Base-by-base conservation (phyloP, 2,113 vertebrate species). In the Coryphaenoides rupestris region DNA sequence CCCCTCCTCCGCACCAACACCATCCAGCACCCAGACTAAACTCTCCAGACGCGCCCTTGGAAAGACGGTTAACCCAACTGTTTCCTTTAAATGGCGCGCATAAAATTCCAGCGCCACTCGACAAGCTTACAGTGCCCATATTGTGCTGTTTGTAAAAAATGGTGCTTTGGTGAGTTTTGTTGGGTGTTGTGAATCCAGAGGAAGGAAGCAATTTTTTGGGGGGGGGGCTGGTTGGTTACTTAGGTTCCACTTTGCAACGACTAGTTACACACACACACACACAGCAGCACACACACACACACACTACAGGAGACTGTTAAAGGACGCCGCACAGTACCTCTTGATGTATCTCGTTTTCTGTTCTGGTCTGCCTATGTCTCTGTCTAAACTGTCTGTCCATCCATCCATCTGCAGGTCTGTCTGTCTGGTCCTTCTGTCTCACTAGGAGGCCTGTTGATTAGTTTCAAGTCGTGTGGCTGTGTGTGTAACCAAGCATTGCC, bases 91-190 rank as follows among this genome's bases (percentile, higher is more conserved):
- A 79, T 78, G 71, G 66, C 1, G 16, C 17, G 3, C 76, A 45
- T 88, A 88, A 87, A 88, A n/a, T n/a, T 89, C 77, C 52, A 57
- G 21, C 46, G 57, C 66, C 15, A 60, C 24, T 46, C 78, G 86
- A 88, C 84, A 86, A 81, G 22, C 86, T 89, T 85, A 89, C 79
- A 68, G 79, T n/a, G 78, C 69, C 79, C 75, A 77, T 86, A n/a
- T 87, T 83, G 85, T 86, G 73, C 75, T 74, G 61, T 83, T 83
- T 76, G 61, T 69, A 70, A 71, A 75, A 70, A 62, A 19, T 12
- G 70, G 66, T 62, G 63, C 63, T 78, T 83, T 68, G 66, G 75
- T 74, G 67, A 75, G 66, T n/a, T 80, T 79, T 82, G 74, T 74
- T 17, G 73, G 53, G n/a, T n/a, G 73, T 63, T 65, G 49, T 85